A percentile compares a stretch with the other conserved stretches of the same genome.
Conservation (phyloP, 2,888 invertebrate genomes). For the Latheticus oryzae region DNA sequence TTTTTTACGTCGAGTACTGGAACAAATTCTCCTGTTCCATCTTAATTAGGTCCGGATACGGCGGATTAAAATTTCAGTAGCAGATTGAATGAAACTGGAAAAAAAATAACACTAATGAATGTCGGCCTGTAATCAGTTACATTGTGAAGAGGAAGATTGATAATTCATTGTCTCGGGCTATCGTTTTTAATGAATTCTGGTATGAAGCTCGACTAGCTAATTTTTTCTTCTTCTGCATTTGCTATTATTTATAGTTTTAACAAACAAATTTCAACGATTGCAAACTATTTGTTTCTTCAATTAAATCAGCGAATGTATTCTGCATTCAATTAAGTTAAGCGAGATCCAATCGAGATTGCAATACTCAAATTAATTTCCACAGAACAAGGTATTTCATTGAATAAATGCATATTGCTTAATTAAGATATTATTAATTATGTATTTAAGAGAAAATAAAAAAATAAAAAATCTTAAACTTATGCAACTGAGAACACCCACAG, state of each 20-base stretch:
- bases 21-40: constrained; percentile 50
- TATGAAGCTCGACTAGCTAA: constrained; percentile 22
- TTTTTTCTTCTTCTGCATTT: constrained; percentile 6
- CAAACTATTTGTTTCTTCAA: constrained; percentile 21
- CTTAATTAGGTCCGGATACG: constrained; percentile 54
- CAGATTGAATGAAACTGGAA: constrained; percentile 51
- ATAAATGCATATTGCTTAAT: constrained; percentile 51
- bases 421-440: constrained; percentile 57
- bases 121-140: constrained; percentile 46
- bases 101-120: constrained; percentile 52
- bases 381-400: constrained; percentile 42
- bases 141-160: constrained; percentile 44
- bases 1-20: constrained; percentile 41
- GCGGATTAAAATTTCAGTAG: constrained; percentile 55
- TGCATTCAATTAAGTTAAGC: constrained; percentile 20
- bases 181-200: constrained; percentile 35
- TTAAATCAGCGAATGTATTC: constrained; percentile 19
- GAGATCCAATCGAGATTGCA: constrained; percentile 36
- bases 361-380: constrained; percentile 48
- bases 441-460: too few relatives aligned
- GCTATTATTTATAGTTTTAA: too few relatives aligned
- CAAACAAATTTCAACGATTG: too few relatives aligned
- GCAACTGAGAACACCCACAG: constrained; percentile 17
- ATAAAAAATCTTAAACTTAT: too few relatives aligned
- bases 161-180: constrained; percentile 48